A percentile compares a stretch with the other conserved stretches of the same genome.
These are phyloP conservation scores for Anabas testudineus DNA, from an alignment of 2,797 vertebrate genomes.

Conservation along the genomic window DNA sequence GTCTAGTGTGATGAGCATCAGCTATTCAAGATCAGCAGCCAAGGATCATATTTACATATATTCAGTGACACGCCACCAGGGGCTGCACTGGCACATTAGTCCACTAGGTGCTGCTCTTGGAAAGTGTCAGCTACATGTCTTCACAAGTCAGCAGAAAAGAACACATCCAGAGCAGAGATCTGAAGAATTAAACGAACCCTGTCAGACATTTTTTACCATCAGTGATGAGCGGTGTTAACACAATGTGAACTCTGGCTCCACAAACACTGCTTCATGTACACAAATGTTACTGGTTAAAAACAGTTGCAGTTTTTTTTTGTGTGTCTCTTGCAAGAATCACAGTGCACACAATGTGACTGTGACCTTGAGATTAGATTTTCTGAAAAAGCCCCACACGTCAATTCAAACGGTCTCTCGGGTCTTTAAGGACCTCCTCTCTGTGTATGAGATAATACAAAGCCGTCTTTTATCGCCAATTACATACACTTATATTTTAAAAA, in stretches of 20 bases:
- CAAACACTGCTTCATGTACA: slow-evolving; percentile 3
- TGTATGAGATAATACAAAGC: no score
- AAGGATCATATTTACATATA: neutral
- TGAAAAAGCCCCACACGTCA: slow-evolving; percentile 28
- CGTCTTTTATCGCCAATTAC: no score
- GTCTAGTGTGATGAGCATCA: neutral
- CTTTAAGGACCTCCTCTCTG: slow-evolving; percentile 60
- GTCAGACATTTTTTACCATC: slow-evolving; percentile 34
- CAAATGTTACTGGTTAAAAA: neutral
- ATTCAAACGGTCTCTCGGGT: slow-evolving; percentile 51
- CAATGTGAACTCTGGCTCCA: neutral
- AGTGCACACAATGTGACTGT: slow-evolving; percentile 49
- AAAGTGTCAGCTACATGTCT: slow-evolving; percentile 34
- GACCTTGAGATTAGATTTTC: slow-evolving; percentile 63
- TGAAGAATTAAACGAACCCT: slow-evolving; percentile 19
- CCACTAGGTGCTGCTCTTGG: slow-evolving; percentile 67
- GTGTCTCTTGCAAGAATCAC: slow-evolving; percentile 6
- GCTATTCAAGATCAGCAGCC: neutral
- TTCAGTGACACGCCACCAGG: neutral
- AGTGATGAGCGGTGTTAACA: neutral
- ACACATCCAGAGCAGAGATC: slow-evolving; percentile 22
- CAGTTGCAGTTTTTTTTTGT: slow-evolving; percentile 8
- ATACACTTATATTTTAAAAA: slow-evolving; percentile 35
- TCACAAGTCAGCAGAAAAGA: neutral
- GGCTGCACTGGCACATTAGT: slow-evolving; percentile 30